Evolutionary conservation across 1,140 invertebrate genomes (phyloP).

Genomic region (Drosophila parvula): DNA sequence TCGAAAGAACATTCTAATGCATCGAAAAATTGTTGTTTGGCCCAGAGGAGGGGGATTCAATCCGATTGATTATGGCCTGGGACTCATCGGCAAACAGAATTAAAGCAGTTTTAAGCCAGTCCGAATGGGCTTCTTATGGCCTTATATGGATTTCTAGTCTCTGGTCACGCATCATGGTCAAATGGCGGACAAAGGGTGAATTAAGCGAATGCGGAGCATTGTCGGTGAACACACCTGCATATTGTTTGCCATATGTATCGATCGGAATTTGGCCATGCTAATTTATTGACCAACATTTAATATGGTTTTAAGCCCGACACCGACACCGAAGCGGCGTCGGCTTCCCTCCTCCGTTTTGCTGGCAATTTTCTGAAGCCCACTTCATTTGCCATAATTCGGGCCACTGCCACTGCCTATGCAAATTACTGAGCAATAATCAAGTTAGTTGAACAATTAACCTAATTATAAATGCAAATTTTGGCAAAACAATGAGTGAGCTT

Average conservation of each 20-base stretch:
- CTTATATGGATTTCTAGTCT: constrained; percentile 12
- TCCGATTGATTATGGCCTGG: constrained; percentile 25
- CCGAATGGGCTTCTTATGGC: constrained; percentile 27
- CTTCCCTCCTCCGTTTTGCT: not conserved
- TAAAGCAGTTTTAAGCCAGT: constrained; percentile 45
- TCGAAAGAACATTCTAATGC: constrained; percentile 39
- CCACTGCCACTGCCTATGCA: constrained; percentile 53
- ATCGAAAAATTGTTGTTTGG: constrained; percentile 14
- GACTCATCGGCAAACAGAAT: constrained; percentile 28
- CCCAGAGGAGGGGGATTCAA: not conserved
- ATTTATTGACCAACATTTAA: constrained; percentile 52
- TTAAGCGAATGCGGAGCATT: constrained; percentile 24
- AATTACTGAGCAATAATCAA: constrained; percentile 74
- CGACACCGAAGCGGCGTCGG: not conserved
- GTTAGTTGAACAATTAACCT: constrained; percentile 77
- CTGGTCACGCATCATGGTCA: constrained; percentile 44
- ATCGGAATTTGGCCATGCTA: constrained; percentile 47
- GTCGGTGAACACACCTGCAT: constrained; percentile 51
- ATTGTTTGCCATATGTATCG: constrained; percentile 36
- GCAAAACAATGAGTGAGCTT: constrained; percentile 66
- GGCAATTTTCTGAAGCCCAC: constrained; percentile 33
- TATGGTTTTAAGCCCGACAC: constrained; percentile 19
- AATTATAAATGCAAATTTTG: constrained; percentile 79
- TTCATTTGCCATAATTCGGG: constrained; percentile 69
- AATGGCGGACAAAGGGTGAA: constrained; percentile 36